A percentile compares a stretch with the other conserved stretches of the same genome.
Evolutionary conservation across 1,140 invertebrate genomes (phyloP).

Genomic region (Penaeus indicus): DNA sequence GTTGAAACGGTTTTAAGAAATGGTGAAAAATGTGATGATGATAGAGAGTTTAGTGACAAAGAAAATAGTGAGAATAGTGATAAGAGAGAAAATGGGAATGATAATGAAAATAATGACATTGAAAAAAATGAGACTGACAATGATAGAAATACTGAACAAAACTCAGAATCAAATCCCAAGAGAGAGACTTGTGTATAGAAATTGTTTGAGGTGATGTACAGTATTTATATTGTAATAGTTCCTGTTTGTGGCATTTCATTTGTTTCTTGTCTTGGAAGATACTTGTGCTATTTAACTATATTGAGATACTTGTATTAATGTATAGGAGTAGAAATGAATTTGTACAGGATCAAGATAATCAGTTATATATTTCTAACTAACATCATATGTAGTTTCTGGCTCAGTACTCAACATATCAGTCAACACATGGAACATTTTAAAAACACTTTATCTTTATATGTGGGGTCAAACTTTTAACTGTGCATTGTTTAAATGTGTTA

Average conservation of each 20-base stretch:
- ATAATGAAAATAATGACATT: background rate
- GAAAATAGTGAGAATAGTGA: background rate
- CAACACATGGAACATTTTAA: background rate
- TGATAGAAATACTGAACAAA: background rate
- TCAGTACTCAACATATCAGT: slow-evolving; percentile 33
- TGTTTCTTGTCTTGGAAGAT: background rate
- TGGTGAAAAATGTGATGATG: slow-evolving; percentile 15
- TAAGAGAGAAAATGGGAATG: background rate
- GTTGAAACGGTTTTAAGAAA: slow-evolving; percentile 51
- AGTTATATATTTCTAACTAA: background rate
- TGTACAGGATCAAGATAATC: slow-evolving; percentile 42
- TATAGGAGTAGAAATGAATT: slow-evolving; percentile 35
- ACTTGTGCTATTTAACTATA: slow-evolving; percentile 1
- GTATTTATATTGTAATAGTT: slow-evolving; percentile 20
- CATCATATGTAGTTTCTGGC: slow-evolving; percentile 10
- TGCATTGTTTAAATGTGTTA: slow-evolving; percentile 18
- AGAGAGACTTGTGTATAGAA: slow-evolving; percentile 56
- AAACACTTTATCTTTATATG: too few relatives aligned
- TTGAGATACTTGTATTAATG: slow-evolving; percentile 23
- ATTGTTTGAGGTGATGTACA: background rate
- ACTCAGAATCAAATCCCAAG: slow-evolving; percentile 54
- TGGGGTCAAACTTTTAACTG: background rate
- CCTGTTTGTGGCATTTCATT: slow-evolving; percentile 41
- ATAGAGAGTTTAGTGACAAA: slow-evolving; percentile 5
- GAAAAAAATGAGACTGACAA: slow-evolving; percentile 3